phyloP scores from a whole-genome alignment of 2,797 vertebrate species.

The Tragopan temminckii region DNA sequence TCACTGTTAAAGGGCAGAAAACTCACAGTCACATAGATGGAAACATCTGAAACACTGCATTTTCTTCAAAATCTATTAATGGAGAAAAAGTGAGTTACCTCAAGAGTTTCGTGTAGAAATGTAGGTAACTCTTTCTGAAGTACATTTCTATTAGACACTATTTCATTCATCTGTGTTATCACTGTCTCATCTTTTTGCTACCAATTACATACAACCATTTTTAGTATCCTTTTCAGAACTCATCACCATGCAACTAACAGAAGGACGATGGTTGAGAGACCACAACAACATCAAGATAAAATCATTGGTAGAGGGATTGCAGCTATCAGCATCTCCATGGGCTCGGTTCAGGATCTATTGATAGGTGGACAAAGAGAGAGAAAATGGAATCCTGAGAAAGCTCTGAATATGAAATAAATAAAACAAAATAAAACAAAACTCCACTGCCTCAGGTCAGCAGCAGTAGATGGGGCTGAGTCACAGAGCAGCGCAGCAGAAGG shows the following conservation, averaged over 20 bases:
- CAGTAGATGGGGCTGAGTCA: neutral
- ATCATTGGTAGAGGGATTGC: neutral
- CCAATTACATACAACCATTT: neutral
- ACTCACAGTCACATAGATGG: neutral
- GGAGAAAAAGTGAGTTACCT: neutral
- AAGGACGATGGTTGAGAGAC: neutral
- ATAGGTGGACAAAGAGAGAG: neutral
- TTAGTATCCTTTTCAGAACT: neutral
- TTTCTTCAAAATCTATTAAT: neutral
- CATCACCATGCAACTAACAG: neutral
- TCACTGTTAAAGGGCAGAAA: neutral
- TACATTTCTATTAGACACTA: neutral
- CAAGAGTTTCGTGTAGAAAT: neutral
- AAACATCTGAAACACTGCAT: neutral
- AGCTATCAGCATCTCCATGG: neutral
- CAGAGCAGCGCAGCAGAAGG: neutral
- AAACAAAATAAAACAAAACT: neutral
- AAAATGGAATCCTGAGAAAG: neutral
- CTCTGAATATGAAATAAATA: neutral
- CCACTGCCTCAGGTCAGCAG: neutral
- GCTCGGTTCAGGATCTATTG: neutral
- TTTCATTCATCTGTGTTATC: neutral
- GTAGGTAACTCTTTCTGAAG: neutral
- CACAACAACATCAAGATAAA: neutral
- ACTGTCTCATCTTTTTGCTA: neutral